phyloP scores from a whole-genome alignment of 2,797 vertebrate genomes.

The Oreochromis grahami region DNA sequence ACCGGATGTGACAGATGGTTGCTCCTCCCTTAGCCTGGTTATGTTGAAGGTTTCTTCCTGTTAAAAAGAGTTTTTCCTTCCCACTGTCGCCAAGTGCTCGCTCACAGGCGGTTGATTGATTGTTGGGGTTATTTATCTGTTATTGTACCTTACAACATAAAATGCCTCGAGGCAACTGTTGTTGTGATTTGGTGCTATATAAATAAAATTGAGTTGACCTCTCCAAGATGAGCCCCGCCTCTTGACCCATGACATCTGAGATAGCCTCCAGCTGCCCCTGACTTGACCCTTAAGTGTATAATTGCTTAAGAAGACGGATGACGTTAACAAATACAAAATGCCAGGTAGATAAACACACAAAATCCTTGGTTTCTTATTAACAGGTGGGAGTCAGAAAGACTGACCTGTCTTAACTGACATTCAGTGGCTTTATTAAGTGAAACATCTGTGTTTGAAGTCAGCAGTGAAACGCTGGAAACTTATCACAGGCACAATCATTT shows the following conservation, averaged over 20 bases:
- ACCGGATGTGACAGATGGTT: background rate
- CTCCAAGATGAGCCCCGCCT: background rate
- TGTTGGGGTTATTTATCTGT: background rate
- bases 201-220: background rate
- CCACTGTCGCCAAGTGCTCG: background rate
- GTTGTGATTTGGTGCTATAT: background rate
- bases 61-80: background rate
- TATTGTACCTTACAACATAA: background rate
- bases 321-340: background rate
- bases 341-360: background rate
- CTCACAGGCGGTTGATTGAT: background rate
- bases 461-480: background rate
- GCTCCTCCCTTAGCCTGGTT: background rate
- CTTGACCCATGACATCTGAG: background rate
- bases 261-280: background rate
- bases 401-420: constrained; percentile 16
- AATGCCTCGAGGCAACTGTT: background rate
- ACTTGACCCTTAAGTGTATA: background rate
- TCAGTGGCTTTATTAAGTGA: background rate
- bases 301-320: rapidly evolving
- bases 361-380: background rate
- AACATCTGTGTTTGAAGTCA: background rate
- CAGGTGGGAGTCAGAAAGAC: constrained; percentile 5
- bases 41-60: background rate
- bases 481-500: background rate